phyloP scores from a whole-genome alignment of 1,140 invertebrate species.

The Cherax quadricarinatus region DNA sequence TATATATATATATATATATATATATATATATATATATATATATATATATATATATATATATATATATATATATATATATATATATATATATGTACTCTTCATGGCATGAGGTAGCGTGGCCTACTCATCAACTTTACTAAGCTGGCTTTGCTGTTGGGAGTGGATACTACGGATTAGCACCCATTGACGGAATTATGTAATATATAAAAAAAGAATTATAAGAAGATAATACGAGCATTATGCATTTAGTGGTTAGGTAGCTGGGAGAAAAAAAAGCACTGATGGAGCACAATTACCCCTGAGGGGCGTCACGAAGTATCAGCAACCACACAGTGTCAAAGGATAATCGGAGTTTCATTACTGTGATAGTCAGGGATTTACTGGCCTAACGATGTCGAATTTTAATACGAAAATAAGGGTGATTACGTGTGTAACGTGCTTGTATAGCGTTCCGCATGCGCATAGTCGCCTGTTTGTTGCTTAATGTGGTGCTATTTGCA shows the following conservation, averaged over 20 bases:
- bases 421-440: constrained; percentile 35
- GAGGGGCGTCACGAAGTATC: constrained; percentile 22
- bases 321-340: constrained; percentile 11
- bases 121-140: neutral
- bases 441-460: constrained; percentile 31
- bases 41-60: constrained; percentile 23
- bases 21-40: constrained; percentile 34
- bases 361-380: constrained; percentile 5
- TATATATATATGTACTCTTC: neutral
- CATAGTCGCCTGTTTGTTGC: constrained; percentile 14
- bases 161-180: constrained; percentile 3
- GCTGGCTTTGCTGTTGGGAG: constrained; percentile 1
- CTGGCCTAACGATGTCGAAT: constrained; percentile 26
- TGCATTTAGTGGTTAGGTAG: neutral
- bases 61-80: constrained; percentile 7
- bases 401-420: constrained; percentile 54
- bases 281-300: neutral
- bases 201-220: constrained; percentile 22
- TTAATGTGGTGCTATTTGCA: constrained; percentile 42
- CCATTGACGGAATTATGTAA: constrained; percentile 42
- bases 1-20: no score
- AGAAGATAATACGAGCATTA: constrained; percentile 19
- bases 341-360: constrained; percentile 27
- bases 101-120: no score
- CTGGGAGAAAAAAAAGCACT: neutral